A percentile compares a stretch with the other conserved stretches of the same genome.
Evolutionary conservation across 1,140 invertebrate genomes (phyloP).

Genomic region (Teleopsis dalmanni): DNA sequence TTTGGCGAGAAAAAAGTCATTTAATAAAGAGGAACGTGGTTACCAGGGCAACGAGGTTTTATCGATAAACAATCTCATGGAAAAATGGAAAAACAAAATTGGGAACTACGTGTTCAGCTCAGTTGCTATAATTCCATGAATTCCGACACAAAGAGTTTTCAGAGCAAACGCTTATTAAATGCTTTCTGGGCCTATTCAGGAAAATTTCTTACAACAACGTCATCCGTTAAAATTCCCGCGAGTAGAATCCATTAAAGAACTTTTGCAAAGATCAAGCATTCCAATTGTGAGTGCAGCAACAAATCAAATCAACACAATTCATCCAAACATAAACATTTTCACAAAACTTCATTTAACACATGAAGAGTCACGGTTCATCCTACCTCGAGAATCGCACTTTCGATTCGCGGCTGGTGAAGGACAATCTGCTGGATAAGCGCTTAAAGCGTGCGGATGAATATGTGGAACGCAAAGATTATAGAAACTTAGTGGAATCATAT

Average conservation of each 20-base stretch:
- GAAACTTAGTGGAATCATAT: conserved; percentile 44
- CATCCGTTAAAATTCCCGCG: conserved; percentile 24
- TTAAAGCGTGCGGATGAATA: conserved; percentile 35
- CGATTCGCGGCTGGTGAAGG: conserved; percentile 39
- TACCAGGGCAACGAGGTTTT: conserved; percentile 4
- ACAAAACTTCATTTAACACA: not conserved
- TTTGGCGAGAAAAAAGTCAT: too few species aligned
- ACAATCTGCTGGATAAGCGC: conserved; percentile 40
- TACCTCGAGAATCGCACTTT: conserved; percentile 42
- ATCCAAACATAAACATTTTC: conserved; percentile 4
- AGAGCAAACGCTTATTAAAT: conserved; percentile 15
- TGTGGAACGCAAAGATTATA: conserved; percentile 39
- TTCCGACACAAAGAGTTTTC: not conserved
- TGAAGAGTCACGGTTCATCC: conserved; percentile 19
- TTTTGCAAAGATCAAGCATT: conserved; percentile 35
- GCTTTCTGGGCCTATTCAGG: conserved; percentile 38
- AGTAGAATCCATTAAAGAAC: conserved; percentile 36
- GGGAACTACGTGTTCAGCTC: not conserved
- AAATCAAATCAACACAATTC: conserved; percentile 4
- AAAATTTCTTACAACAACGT: conserved; percentile 27
- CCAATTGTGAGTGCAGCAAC: conserved; percentile 35
- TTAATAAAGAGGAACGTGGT: not conserved
- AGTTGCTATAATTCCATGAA: not conserved
- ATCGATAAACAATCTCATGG: too few species aligned
- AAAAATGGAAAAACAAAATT: too few species aligned